phyloP scores from a whole-genome alignment of 2,888 invertebrate genomes.

The Pimpla rufipes region DNA sequence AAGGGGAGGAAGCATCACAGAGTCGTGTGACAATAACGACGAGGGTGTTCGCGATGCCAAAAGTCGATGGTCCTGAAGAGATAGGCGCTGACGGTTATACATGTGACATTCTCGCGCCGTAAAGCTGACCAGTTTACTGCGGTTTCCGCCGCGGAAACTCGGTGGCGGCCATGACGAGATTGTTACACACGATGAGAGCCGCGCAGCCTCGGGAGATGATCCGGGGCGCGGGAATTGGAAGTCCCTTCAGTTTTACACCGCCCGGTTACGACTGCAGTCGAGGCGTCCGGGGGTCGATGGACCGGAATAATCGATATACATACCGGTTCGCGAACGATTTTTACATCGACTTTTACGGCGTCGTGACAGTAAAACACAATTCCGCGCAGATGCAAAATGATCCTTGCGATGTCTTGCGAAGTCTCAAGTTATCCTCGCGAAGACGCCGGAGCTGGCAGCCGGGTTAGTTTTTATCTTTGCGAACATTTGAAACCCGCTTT shows the following conservation, averaged over 20 bases:
- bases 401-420: background rate
- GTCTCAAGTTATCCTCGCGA: background rate
- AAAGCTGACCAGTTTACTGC: constrained; percentile 18
- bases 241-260: constrained; percentile 3
- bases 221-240: background rate
- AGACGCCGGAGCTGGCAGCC: too few relatives aligned
- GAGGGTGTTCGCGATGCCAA: constrained; percentile 6
- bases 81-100: constrained; percentile 16
- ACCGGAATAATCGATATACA: constrained; percentile 31
- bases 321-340: constrained; percentile 20
- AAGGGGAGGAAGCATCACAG: constrained; percentile 14
- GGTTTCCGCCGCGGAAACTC: background rate
- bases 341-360: constrained; percentile 9
- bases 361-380: constrained; percentile 4
- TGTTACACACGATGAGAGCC: background rate
- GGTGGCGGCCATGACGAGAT: background rate
- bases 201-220: background rate
- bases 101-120: background rate
- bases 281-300: background rate
- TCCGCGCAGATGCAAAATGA: background rate
- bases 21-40: constrained; percentile 19
- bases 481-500: too few relatives aligned
- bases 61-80: constrained; percentile 46
- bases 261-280: constrained; percentile 11
- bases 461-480: too few relatives aligned